Evolutionary conservation across 2,797 vertebrate genomes (phyloP), one percentile per base, ranked within the genome.

Genomic region (Danio kyathit): DNA sequence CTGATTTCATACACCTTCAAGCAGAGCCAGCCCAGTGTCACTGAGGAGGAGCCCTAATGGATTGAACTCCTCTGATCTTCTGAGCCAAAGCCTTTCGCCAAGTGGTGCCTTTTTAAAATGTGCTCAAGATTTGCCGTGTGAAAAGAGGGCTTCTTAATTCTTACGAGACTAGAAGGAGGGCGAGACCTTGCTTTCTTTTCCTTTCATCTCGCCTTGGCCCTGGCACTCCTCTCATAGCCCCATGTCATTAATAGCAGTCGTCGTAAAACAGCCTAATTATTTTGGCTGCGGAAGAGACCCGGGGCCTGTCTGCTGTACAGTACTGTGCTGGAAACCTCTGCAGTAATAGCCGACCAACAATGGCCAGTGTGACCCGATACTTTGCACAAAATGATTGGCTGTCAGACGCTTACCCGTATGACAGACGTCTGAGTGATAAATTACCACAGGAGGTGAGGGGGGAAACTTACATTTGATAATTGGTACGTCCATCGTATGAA

Each of bases 41-140:
- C 66, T 76, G 78, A 90, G 74, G 76, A 80, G 63, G 69, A 84
- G 74, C 85, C 86, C 88, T 90, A 89, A 90, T 90, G 85, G 72
- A 76, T 88, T 87, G 82, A 88, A 59, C 75, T 87, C 81, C 75
- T 86, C 57, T 86, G 77, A 88, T 81, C 85, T 87, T 81, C 83
- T 60, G 70, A n/a, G 74, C 78, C 80, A 83, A 56, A 87, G 79
- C 14, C 9, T 52, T 49, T 67, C 61, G 84, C 87, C 87, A 89
- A 90, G 88, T 72, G 77, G n/a, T 38, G 60, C 60, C 74, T 76
- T 52, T 52, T 56, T 46, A 59, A 76, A 13, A 59, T 48, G n/a
- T 3, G 0, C 14, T 70, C 56, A 78, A 88, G 85, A 56, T 60
- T 76, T 59, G 46, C 54, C 49, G 54, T 17, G 43, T 5, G 21